Evolutionary conservation across 2,113 vertebrate genomes (phyloP).

Genomic region (Pelobates fuscus): DNA sequence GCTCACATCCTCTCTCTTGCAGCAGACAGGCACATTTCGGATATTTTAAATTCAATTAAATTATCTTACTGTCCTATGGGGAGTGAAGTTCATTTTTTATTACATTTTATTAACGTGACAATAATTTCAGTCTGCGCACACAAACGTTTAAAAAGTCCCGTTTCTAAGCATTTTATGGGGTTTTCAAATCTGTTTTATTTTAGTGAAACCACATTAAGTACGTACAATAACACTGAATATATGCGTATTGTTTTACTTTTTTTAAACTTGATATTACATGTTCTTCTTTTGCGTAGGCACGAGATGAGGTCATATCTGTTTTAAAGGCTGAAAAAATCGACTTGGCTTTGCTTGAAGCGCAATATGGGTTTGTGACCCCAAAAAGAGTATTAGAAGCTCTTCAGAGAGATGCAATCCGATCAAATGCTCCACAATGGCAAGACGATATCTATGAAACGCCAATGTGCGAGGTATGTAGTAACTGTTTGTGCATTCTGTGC

Average conservation of each 20-base stretch:
- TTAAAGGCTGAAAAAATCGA: slow-evolving; percentile 95
- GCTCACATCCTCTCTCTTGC: slow-evolving; percentile 48
- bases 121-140: slow-evolving; percentile 2
- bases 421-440: slow-evolving; percentile 74
- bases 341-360: slow-evolving; percentile 88
- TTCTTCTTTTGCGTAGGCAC: slow-evolving; percentile 70
- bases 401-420: slow-evolving; percentile 89
- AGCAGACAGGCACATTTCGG: slow-evolving; percentile 3
- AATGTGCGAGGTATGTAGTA: slow-evolving; percentile 85
- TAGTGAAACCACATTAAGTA: no score
- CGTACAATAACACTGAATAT: no score
- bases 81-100: slow-evolving; percentile 25
- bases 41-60: slow-evolving; percentile 34
- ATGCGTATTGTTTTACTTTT: no score
- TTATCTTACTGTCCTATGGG: slow-evolving; percentile 34
- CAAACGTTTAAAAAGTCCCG: no score
- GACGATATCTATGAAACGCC: slow-evolving; percentile 93
- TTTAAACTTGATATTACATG: not conserved
- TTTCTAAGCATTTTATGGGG: no score
- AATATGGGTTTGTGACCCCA: slow-evolving; percentile 91
- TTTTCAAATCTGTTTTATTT: no score
- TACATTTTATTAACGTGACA: slow-evolving; percentile 9
- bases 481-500: not conserved
- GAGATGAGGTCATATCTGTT: slow-evolving; percentile 95
- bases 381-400: slow-evolving; percentile 90